These are phyloP conservation scores for Apis laboriosa DNA, from an alignment of 1,140 invertebrate species.

Conservation along the genomic window DNA sequence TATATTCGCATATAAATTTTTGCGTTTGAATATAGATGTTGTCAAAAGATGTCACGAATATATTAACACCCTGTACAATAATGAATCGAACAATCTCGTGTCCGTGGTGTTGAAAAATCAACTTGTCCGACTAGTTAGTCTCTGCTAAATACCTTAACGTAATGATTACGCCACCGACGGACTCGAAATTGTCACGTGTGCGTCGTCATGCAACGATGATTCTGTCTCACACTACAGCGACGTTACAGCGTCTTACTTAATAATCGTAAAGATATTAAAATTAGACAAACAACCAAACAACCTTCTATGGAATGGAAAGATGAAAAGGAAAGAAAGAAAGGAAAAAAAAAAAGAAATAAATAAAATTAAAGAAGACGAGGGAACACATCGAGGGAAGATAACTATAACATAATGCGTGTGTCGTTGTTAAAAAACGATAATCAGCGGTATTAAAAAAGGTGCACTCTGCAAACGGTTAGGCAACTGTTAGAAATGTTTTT, in stretches of 20 bases:
- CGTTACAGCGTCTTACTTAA: neutral
- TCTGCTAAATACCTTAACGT: neutral
- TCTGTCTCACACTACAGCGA: neutral
- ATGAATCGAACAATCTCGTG: neutral
- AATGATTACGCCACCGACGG: neutral
- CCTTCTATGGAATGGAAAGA: too few species aligned
- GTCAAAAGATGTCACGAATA: too few species aligned
- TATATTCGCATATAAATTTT: too few species aligned
- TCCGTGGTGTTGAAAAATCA: neutral
- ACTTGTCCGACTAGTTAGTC: neutral
- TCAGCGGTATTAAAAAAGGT: conserved; percentile 1
- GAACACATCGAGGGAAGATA: too few species aligned
- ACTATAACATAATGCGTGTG: neutral
- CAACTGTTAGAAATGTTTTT: conserved; percentile 9
- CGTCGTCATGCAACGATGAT: conserved; percentile 19
- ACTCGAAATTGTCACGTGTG: neutral
- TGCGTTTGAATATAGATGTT: too few species aligned
- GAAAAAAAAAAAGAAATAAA: neutral
- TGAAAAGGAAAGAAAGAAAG: too few species aligned
- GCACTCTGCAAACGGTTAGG: conserved; percentile 37
- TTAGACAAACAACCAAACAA: neutral
- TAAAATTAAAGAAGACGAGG: neutral
- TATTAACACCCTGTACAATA: neutral
- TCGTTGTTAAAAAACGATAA: neutral
- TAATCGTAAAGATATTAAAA: neutral